phyloP scores from a whole-genome alignment of 2,113 vertebrate genomes.

The Pungitius pungitius region DNA sequence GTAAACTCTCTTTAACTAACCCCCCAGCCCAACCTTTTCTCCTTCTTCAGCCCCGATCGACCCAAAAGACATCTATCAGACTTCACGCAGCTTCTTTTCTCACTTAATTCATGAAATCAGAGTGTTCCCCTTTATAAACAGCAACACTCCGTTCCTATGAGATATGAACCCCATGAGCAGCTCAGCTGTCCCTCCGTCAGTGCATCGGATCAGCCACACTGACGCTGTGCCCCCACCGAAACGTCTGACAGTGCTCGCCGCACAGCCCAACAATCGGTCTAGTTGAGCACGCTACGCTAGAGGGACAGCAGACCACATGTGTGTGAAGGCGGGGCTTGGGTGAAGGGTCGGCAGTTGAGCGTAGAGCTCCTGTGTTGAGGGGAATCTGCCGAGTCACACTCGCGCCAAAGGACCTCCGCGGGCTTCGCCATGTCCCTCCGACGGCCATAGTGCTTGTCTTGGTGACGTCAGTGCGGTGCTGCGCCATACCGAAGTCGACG shows the following conservation, averaged over 20 bases:
- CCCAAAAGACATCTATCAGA: background rate
- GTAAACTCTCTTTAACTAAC: background rate
- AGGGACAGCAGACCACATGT: background rate
- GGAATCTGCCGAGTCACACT: background rate
- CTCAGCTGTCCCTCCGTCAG: background rate
- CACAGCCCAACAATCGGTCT: background rate
- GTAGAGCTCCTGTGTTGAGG: background rate
- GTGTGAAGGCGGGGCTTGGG: background rate
- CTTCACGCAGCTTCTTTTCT: background rate
- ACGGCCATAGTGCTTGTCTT: conserved; percentile 1
- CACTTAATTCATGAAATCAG: background rate
- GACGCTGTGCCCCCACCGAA: background rate
- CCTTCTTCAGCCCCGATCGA: background rate
- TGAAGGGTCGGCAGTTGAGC: background rate
- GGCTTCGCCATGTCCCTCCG: conserved; percentile 14
- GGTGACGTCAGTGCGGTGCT: background rate
- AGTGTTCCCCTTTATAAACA: background rate
- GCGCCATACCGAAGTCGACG: conserved; percentile 10
- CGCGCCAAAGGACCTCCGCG: background rate
- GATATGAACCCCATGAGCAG: background rate
- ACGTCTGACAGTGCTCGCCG: background rate
- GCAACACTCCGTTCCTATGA: background rate
- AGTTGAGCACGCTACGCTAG: background rate
- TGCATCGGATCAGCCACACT: background rate
- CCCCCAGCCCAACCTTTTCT: background rate